Evolutionary conservation across 2,113 vertebrate genomes (phyloP), one percentile per base, ranked within the genome.

Genomic region (Colius striatus): DNA sequence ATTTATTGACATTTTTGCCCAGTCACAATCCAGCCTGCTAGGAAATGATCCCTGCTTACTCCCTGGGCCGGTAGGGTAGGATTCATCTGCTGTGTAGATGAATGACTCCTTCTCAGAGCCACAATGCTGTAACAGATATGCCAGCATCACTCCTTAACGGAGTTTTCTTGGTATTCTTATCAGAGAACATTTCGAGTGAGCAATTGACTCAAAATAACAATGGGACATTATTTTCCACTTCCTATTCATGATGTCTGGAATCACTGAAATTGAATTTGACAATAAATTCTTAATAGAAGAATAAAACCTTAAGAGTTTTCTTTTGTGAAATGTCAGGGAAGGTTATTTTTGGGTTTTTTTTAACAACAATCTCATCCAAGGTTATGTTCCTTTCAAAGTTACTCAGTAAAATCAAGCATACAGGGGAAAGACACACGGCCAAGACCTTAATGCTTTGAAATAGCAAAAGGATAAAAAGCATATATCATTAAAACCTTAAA

Each of bases 261-360:
- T 41, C 18, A 14, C 71, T 95, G 43, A 96, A 90, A 92, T 90
- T 78, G 81, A 85, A 94, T 96, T 92, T 95, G 74, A 90, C 81
- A 84, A 48, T 84, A 96, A 94, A 89, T 82, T 50, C 77, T 89
- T 43, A 30, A 87, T 8, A 70, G 92, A 90, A 93, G 62, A 93
- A 95, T 90, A 90, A 95, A 95, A 95, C 61, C 29, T 36, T 38
- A 65, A 60, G 11, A 1, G 19, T 72, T 94, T 91, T 81, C 65
- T 91, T 92, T 91, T 91, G 70, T 73, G 58, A 82, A 34, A n/a
- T 79, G 54, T 79, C 73, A 8, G 25, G 32, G 48, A 86, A 62
- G 30, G 32, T 77, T 80, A 11, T 25, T 78, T 84, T 84, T 84
- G 32, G 6, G n/a, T n/a, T 87, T 95, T 83, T 84, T 79, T 84